Evolutionary conservation across 2,113 vertebrate species (phyloP).

Genomic region (Anhinga rufa): DNA sequence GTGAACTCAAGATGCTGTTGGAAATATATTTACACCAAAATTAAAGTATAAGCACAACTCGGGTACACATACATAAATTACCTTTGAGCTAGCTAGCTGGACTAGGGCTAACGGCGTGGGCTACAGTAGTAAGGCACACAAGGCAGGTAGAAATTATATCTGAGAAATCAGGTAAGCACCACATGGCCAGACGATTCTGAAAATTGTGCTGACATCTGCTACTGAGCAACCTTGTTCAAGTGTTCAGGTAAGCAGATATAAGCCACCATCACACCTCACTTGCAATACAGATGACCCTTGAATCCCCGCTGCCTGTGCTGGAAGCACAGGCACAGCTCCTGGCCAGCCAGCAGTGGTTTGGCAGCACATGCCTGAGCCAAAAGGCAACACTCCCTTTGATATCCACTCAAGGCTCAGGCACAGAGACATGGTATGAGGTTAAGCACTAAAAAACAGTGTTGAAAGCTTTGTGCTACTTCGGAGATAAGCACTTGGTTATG

Average conservation of each 20-base stretch:
- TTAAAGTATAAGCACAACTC: not conserved
- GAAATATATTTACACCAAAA: not conserved
- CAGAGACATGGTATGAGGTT: not conserved
- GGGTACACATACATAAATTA: not conserved
- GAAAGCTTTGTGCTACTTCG: not conserved
- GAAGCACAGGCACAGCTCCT: not conserved
- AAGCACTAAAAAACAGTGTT: not conserved
- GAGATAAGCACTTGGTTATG: not conserved
- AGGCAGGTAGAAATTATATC: not conserved
- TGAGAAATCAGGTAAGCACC: not conserved
- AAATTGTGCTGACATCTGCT: not conserved
- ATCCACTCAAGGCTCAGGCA: fast-evolving
- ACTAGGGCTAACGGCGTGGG: fast-evolving
- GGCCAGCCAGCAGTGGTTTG: fast-evolving
- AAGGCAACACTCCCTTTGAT: not conserved
- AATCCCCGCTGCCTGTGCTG: not conserved
- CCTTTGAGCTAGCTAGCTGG: not conserved
- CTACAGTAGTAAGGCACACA: not conserved
- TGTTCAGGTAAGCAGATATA: not conserved
- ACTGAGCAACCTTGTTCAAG: not conserved
- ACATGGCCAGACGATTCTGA: not conserved
- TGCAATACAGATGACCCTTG: not conserved
- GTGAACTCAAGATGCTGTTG: not conserved
- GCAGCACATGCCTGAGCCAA: not conserved
- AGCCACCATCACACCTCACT: not conserved